phyloP scores from a whole-genome alignment of 2,113 vertebrate species.

The Ardeotis arabs region DNA sequence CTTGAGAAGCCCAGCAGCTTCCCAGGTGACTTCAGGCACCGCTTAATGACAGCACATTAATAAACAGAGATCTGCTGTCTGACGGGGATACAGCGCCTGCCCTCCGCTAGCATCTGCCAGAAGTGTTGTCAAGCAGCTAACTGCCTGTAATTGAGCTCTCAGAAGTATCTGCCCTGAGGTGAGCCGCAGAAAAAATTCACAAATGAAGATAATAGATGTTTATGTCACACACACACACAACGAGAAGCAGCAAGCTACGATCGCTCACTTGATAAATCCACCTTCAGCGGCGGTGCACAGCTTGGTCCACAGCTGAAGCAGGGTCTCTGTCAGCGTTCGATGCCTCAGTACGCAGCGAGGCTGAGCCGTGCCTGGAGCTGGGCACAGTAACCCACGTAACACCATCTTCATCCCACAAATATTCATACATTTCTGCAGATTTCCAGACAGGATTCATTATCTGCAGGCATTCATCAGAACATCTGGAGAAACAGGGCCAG shows the following conservation, averaged over 20 bases:
- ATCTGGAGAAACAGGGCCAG: slow-evolving; percentile 37
- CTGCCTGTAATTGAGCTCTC: slow-evolving; percentile 60
- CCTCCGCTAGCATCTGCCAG: slow-evolving; percentile 24
- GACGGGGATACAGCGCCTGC: neutral
- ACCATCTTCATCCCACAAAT: neutral
- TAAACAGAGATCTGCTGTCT: neutral
- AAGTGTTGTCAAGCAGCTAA: slow-evolving; percentile 51
- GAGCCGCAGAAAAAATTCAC: slow-evolving; percentile 47
- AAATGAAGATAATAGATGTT: slow-evolving; percentile 69
- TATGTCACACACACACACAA: slow-evolving; percentile 14
- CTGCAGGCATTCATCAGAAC: neutral
- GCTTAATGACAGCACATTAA: neutral
- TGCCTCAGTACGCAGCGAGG: neutral
- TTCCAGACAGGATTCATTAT: slow-evolving; percentile 9
- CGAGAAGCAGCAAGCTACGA: neutral
- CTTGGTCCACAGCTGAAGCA: neutral
- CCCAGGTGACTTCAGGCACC: neutral
- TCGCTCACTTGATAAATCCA: neutral
- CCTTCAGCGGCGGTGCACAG: neutral
- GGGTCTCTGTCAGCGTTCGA: neutral
- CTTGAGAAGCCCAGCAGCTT: neutral
- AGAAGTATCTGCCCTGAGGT: slow-evolving; percentile 58
- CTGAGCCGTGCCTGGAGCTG: neutral
- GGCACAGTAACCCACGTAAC: neutral
- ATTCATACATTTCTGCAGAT: neutral